A percentile compares a stretch with the other conserved stretches of the same genome.
Conservation (phyloP, 2,888 invertebrate genomes). For the Tachina grossa region DNA sequence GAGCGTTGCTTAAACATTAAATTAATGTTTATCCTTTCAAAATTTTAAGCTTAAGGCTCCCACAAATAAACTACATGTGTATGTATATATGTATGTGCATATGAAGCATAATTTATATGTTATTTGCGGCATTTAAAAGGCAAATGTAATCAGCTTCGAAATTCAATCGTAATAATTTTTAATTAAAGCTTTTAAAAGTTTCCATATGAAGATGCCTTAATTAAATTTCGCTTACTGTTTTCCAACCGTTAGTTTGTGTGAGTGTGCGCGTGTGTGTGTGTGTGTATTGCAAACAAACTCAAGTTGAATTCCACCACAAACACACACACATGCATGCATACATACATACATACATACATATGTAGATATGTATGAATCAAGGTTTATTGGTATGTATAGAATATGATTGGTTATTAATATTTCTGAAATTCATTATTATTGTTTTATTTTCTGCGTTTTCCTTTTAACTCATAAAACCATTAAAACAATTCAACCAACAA, state of each 20-base stretch:
- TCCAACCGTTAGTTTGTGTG: not conserved
- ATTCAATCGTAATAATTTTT: slow-evolving; percentile 25
- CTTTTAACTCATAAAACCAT: slow-evolving; percentile 62
- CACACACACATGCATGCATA: not conserved
- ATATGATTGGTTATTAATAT: slow-evolving; percentile 70
- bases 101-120: slow-evolving; percentile 10
- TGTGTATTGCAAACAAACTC: not conserved
- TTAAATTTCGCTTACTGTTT: slow-evolving; percentile 46
- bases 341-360: not conserved
- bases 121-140: slow-evolving; percentile 3
- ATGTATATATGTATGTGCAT: not conserved
- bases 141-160: slow-evolving; percentile 26
- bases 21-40: no score
- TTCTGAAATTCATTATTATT: slow-evolving; percentile 69
- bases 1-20: no score
- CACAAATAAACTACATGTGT: not conserved
- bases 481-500: slow-evolving; percentile 61
- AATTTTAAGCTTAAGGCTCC: not conserved
- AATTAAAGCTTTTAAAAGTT: slow-evolving; percentile 29
- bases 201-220: slow-evolving; percentile 30
- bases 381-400: slow-evolving; percentile 24
- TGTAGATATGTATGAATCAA: not conserved
- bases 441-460: slow-evolving; percentile 55
- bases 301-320: not conserved
- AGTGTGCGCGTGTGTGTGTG: not conserved